phyloP scores from a whole-genome alignment of 2,888 invertebrate species.

The Cremastinae sp. region DNA sequence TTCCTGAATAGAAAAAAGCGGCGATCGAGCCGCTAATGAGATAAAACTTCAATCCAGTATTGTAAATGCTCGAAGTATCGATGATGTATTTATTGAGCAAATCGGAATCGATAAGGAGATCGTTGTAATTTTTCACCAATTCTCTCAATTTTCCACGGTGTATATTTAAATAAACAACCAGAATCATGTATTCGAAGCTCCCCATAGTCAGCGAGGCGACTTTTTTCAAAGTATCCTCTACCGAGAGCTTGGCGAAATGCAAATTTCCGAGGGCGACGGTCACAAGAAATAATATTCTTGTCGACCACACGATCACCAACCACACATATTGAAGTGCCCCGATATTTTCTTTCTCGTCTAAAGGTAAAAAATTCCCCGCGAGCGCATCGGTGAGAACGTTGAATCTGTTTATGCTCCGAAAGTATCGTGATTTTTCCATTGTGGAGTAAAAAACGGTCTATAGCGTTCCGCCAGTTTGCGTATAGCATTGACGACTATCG shows the following conservation, averaged over 20 bases:
- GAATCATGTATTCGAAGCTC: conserved; percentile 53
- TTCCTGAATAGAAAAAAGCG: no score
- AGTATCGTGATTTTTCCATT: conserved; percentile 50
- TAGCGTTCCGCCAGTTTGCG: not conserved
- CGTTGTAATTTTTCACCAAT: conserved; percentile 63
- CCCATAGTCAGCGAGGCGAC: conserved; percentile 56
- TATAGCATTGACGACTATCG: conserved; percentile 5
- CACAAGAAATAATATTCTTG: conserved; percentile 30
- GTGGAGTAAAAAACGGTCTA: not conserved
- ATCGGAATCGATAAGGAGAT: conserved; percentile 44
- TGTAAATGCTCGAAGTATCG: conserved; percentile 56
- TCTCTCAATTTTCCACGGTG: conserved; percentile 45
- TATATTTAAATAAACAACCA: conserved; percentile 60
- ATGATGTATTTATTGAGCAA: conserved; percentile 35
- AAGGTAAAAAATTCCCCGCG: conserved; percentile 66
- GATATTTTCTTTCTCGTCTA: conserved; percentile 12
- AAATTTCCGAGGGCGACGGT: conserved; percentile 32
- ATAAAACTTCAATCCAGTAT: conserved; percentile 62
- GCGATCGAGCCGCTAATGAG: no score
- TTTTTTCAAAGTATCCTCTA: conserved; percentile 57
- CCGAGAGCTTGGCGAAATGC: conserved; percentile 40
- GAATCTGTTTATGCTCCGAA: conserved; percentile 60
- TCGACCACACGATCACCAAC: conserved; percentile 53
- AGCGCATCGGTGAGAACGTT: conserved; percentile 62
- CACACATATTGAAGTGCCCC: not conserved